Conservation (phyloP, 1,140 invertebrate species). For the Popillia japonica region DNA sequence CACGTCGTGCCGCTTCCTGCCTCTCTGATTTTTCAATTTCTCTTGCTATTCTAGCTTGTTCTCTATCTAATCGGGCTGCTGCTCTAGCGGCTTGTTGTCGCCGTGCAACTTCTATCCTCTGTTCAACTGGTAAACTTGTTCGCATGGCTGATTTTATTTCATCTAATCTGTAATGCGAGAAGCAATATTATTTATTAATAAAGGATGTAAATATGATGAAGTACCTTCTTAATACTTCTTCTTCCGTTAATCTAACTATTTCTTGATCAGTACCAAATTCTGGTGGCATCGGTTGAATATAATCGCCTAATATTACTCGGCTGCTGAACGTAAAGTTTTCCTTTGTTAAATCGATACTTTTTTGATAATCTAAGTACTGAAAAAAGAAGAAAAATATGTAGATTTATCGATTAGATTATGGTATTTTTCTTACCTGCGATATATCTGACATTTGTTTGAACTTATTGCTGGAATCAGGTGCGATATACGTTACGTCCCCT, state of each 20-base stretch:
- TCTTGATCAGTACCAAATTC: conserved; percentile 65
- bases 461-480: conserved; percentile 81
- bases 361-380: conserved; percentile 83
- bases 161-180: conserved; percentile 63
- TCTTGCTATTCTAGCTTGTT: conserved; percentile 65
- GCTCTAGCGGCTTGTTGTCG: conserved; percentile 71
- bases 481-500: conserved; percentile 88
- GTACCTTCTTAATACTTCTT: conserved; percentile 70
- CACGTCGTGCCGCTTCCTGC: conserved; percentile 77
- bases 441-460: conserved; percentile 79
- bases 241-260: conserved; percentile 68
- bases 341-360: conserved; percentile 75
- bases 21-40: conserved; percentile 76
- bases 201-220: conserved; percentile 34
- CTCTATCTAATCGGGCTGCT: conserved; percentile 68
- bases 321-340: conserved; percentile 94
- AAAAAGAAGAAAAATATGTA: conserved; percentile 42
- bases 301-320: conserved; percentile 87
- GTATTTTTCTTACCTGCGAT: conserved; percentile 65
- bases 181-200: conserved; percentile 9
- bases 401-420: neutral
- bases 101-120: conserved; percentile 71
- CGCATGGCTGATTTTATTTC: conserved; percentile 65
- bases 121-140: conserved; percentile 71
- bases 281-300: conserved; percentile 75